Evolutionary conservation across 2,888 invertebrate species (phyloP).

Genomic region (Drepanosiphum platanoidis): DNA sequence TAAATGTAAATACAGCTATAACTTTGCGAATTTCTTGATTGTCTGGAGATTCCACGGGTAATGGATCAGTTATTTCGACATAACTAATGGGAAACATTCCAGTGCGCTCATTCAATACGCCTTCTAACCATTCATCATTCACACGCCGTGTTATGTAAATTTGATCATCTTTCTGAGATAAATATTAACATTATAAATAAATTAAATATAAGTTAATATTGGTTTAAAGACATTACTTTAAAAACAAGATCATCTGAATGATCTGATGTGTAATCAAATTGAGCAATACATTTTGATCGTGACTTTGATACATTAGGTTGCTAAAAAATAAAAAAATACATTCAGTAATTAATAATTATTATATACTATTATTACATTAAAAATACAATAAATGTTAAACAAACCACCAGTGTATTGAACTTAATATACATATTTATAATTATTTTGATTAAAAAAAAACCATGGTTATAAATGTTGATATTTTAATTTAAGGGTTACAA

Average conservation of each 20-base stretch:
- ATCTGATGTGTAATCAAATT: conserved; percentile 80
- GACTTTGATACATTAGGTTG: conserved; percentile 17
- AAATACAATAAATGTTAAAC: too few relatives aligned
- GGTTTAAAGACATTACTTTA: conserved; percentile 72
- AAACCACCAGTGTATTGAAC: too few relatives aligned
- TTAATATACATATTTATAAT: too few relatives aligned
- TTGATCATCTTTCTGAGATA: conserved; percentile 77
- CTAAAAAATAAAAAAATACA: conserved; percentile 25
- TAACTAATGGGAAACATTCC: conserved; percentile 87
- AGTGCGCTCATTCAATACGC: conserved; percentile 75
- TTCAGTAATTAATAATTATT: neutral
- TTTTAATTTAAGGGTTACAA: too few relatives aligned
- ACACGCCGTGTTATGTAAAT: conserved; percentile 77
- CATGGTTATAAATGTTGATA: too few relatives aligned
- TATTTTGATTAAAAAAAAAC: too few relatives aligned
- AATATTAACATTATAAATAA: neutral
- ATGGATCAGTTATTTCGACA: conserved; percentile 79
- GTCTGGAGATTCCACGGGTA: conserved; percentile 69
- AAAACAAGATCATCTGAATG: conserved; percentile 83
- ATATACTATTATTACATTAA: conserved; percentile 5
- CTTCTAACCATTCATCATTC: conserved; percentile 84
- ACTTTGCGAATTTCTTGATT: conserved; percentile 65
- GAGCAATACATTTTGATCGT: conserved; percentile 79
- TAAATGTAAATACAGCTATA: conserved; percentile 80
- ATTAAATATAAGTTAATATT: neutral